Evolutionary conservation across 2,888 invertebrate species (phyloP).

Genomic region (Mechanitis mazaeus): DNA sequence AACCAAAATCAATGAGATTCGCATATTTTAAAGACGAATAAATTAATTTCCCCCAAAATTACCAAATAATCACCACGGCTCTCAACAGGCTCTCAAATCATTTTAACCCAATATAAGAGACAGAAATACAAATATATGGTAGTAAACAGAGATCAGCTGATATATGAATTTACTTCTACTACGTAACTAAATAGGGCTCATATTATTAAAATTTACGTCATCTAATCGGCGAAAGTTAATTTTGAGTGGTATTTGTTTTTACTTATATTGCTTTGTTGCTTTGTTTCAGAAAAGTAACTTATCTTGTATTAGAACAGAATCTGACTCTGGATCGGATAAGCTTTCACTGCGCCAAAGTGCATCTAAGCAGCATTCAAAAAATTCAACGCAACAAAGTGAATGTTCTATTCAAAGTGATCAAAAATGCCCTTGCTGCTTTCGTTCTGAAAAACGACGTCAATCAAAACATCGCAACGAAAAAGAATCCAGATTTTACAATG

Average conservation of each 20-base stretch:
- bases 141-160: too few relatives aligned
- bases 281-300: slow-evolving; percentile 66
- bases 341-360: slow-evolving; percentile 59
- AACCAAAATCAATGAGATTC: too few relatives aligned
- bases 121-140: too few relatives aligned
- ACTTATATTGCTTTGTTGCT: slow-evolving; percentile 24
- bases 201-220: too few relatives aligned
- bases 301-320: slow-evolving; percentile 69
- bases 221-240: too few relatives aligned
- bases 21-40: too few relatives aligned
- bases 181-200: too few relatives aligned
- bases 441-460: slow-evolving; percentile 51
- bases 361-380: slow-evolving; percentile 58
- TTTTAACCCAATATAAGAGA: too few relatives aligned
- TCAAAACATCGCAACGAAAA: slow-evolving; percentile 51
- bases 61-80: too few relatives aligned
- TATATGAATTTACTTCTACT: too few relatives aligned
- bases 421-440: slow-evolving; percentile 67
- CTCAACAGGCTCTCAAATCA: too few relatives aligned
- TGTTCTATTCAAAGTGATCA: slow-evolving; percentile 56
- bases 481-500: slow-evolving; percentile 58
- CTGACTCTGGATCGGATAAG: slow-evolving; percentile 68
- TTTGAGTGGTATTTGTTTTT: neutral
- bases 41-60: too few relatives aligned
- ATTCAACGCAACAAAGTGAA: slow-evolving; percentile 55